phyloP scores from a whole-genome alignment of 2,888 invertebrate genomes.

The Tipula unca region DNA sequence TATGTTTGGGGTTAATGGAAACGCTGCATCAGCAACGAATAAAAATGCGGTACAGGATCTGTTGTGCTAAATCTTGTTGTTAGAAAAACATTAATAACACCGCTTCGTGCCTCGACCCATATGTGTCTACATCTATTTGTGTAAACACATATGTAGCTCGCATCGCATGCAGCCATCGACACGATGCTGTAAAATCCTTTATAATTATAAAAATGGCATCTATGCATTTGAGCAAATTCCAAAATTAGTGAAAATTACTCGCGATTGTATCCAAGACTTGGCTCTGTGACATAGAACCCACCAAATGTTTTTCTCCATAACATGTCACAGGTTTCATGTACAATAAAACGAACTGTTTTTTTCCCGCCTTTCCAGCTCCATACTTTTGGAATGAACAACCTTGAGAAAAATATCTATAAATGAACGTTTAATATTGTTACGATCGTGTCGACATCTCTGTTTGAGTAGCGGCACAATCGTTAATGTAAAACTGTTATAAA shows the following conservation, averaged over 20 bases:
- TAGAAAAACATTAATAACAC: background rate
- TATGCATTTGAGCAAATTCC: conserved; percentile 28
- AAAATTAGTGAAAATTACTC: conserved; percentile 22
- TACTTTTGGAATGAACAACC: background rate
- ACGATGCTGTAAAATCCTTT: background rate
- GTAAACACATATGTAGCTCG: background rate
- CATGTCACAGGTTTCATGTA: conserved; percentile 23
- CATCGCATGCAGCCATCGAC: background rate
- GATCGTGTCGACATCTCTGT: no score
- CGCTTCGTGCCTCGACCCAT: background rate
- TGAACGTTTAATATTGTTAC: background rate
- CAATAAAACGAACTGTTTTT: conserved; percentile 21
- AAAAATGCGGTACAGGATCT: no score
- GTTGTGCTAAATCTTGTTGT: background rate
- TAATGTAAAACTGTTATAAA: no score
- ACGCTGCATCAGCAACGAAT: no score
- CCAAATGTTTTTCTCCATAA: conserved; percentile 21
- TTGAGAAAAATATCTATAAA: conserved; percentile 18
- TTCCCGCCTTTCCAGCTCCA: conserved; percentile 22
- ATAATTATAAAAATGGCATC: conserved; percentile 27
- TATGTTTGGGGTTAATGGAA: no score
- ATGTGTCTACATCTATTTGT: background rate
- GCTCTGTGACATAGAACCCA: conserved; percentile 20
- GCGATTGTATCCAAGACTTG: conserved; percentile 18
- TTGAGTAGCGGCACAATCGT: no score